A percentile compares a stretch with the other conserved stretches of the same genome.
These are phyloP conservation scores for Oedothorax gibbosus DNA, from an alignment of 1,140 invertebrate species.

Conservation along the genomic window DNA sequence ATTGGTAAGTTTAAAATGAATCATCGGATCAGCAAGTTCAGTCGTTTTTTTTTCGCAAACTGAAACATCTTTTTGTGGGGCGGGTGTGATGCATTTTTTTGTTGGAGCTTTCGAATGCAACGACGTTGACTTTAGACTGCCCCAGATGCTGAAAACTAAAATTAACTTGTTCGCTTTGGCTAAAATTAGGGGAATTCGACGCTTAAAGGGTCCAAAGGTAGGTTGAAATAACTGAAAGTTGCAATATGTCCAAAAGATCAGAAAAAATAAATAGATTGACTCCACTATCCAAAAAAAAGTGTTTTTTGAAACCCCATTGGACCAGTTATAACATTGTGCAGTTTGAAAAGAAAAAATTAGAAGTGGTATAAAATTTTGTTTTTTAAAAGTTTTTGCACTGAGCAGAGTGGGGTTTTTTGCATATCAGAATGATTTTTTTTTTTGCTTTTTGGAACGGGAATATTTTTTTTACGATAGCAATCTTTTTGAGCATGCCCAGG, in stretches of 20 bases:
- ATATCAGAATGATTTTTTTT: background rate
- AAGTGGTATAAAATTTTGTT: background rate
- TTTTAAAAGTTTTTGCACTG: background rate
- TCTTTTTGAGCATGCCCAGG: too few relatives aligned
- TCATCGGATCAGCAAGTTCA: constrained; percentile 13
- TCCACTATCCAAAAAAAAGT: too few relatives aligned
- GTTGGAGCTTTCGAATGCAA: constrained; percentile 24
- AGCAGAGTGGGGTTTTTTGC: background rate
- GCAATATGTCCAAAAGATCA: too few relatives aligned
- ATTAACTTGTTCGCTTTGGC: background rate
- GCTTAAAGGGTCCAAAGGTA: background rate
- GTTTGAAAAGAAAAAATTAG: background rate
- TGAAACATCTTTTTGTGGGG: constrained; percentile 8
- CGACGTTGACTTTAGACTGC: background rate
- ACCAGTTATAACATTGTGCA: background rate
- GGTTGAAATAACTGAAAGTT: too few relatives aligned
- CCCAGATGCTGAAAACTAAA: constrained; percentile 2
- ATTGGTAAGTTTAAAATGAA: constrained; percentile 5
- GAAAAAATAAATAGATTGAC: too few relatives aligned
- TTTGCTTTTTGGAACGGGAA: background rate
- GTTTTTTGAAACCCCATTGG: background rate
- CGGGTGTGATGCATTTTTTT: background rate
- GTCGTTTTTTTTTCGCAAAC: background rate
- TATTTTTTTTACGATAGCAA: background rate
- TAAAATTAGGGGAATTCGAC: background rate